Conservation (phyloP, 2,113 vertebrate genomes). For the Pterocles gutturalis region DNA sequence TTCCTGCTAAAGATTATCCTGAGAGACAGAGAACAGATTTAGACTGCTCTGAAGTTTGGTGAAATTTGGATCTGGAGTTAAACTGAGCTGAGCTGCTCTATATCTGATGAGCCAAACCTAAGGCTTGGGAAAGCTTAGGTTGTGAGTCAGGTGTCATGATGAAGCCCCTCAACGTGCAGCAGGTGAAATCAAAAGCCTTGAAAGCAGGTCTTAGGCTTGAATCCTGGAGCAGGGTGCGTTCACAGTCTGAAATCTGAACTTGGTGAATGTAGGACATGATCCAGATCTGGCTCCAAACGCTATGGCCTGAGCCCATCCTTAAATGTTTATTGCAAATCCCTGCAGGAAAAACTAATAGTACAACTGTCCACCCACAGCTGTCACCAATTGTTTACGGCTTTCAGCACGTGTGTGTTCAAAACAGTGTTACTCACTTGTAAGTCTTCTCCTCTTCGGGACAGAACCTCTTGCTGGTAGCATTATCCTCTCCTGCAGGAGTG, state of each 20-base stretch:
- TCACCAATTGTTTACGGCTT: slow-evolving; percentile 44
- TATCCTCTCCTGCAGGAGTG: background rate
- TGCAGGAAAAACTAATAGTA: slow-evolving; percentile 20
- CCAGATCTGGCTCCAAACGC: background rate
- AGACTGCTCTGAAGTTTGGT: background rate
- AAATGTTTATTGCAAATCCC: slow-evolving; percentile 52
- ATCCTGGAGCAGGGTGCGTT: slow-evolving; percentile 38
- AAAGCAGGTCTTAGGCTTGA: slow-evolving; percentile 24
- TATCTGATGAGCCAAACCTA: background rate
- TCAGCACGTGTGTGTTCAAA: slow-evolving; percentile 2
- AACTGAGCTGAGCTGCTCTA: background rate
- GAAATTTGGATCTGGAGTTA: background rate
- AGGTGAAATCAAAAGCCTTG: background rate
- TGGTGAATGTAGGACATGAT: background rate
- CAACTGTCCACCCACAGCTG: slow-evolving; percentile 58
- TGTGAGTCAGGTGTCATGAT: background rate
- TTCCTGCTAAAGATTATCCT: background rate
- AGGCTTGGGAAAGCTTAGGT: background rate
- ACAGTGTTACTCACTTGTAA: background rate
- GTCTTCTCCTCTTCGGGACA: background rate
- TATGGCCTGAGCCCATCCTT: slow-evolving; percentile 17
- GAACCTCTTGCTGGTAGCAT: background rate
- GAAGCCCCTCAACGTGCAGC: background rate
- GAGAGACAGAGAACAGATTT: background rate
- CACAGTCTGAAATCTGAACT: slow-evolving; percentile 10